Conservation (phyloP, 2,113 vertebrate genomes). For the Mormyrus lacerda region DNA sequence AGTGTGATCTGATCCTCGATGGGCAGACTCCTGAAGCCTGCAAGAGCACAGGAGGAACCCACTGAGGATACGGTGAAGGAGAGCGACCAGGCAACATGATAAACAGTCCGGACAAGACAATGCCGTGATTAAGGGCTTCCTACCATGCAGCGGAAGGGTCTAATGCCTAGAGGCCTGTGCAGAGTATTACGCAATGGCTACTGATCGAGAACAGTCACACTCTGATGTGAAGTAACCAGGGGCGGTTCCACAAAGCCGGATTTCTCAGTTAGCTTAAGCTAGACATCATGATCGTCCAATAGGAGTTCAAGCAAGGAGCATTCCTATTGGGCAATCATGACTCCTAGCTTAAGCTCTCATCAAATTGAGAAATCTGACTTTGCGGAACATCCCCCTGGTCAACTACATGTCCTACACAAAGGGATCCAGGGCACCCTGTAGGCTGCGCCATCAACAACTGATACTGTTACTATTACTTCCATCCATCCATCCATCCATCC, state of each 20-base stretch:
- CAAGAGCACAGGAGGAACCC: constrained; percentile 29
- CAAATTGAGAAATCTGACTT: not conserved
- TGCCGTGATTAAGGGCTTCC: not conserved
- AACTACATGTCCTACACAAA: not conserved
- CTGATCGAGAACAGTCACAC: not conserved
- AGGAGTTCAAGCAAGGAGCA: not conserved
- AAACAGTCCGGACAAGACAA: not conserved
- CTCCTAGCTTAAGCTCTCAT: not conserved
- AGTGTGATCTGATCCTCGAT: constrained; percentile 99
- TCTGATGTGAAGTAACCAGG: not conserved
- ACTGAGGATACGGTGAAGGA: not conserved
- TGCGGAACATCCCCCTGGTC: not conserved
- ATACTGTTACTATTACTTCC: not conserved
- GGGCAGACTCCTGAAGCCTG: constrained; percentile 95
- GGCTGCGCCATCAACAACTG: not conserved
- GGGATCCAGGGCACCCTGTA: not conserved
- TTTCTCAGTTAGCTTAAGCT: not conserved
- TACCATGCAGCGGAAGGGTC: not conserved
- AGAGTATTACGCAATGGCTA: not conserved
- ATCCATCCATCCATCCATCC: not conserved
- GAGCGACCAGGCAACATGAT: not conserved
- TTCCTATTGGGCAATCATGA: not conserved
- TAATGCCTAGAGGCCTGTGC: not conserved
- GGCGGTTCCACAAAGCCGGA: not conserved
- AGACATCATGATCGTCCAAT: not conserved